A percentile compares a stretch with the other conserved stretches of the same genome.
These are phyloP conservation scores for Cyprinodon brontotheroides DNA, from an alignment of 2,113 vertebrate species.

Conservation along the genomic window DNA sequence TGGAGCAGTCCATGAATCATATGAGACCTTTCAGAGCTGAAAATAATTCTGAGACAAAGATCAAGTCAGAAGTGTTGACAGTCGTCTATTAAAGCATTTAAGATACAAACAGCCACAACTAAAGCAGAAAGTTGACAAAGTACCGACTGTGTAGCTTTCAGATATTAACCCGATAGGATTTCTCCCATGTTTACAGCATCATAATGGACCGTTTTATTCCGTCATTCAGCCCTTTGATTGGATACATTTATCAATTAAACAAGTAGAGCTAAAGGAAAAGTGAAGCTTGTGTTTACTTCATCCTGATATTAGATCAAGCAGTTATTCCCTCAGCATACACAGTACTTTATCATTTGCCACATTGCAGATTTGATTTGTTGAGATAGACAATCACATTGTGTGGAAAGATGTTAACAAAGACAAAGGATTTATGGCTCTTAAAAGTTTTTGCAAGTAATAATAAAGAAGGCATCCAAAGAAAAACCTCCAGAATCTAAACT, in stretches of 20 bases:
- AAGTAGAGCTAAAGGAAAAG: not conserved
- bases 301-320: not conserved
- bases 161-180: not conserved
- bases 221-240: not conserved
- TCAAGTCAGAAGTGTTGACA: not conserved
- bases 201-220: not conserved
- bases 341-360: not conserved
- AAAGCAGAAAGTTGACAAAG: not conserved
- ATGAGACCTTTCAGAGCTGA: not conserved
- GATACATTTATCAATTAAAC: not conserved
- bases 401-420: too few species aligned
- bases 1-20: conserved; percentile 7
- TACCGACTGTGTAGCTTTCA: not conserved
- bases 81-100: not conserved
- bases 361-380: too few species aligned
- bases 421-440: too few species aligned
- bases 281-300: not conserved
- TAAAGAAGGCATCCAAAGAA: too few species aligned
- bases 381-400: too few species aligned
- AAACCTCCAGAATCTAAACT: too few species aligned
- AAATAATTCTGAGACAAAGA: conserved; percentile 10
- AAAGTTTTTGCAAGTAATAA: too few species aligned
- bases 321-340: not conserved
- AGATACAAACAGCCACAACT: not conserved
- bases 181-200: not conserved